A percentile compares a stretch with the other conserved stretches of the same genome.
Conservation (phyloP, 2,113 vertebrate species). For the Natator depressus region DNA sequence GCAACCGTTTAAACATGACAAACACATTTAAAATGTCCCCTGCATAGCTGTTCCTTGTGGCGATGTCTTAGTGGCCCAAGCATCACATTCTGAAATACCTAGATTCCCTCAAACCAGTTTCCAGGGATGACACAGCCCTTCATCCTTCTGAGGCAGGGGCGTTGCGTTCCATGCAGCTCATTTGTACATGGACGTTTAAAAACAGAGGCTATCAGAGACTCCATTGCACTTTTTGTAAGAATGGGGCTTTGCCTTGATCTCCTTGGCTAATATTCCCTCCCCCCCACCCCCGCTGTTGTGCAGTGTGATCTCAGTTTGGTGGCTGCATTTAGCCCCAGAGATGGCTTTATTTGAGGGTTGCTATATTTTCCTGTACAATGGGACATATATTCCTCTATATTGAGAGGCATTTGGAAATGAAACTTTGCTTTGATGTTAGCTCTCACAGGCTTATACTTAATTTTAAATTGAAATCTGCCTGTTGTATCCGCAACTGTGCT, state of each 20-base stretch:
- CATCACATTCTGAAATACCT: background rate
- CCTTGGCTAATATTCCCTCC: background rate
- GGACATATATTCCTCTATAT: background rate
- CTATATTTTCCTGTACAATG: background rate
- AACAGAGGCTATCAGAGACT: background rate
- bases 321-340: background rate
- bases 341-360: background rate
- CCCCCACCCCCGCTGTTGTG: background rate
- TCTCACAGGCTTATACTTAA: background rate
- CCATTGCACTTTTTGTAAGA: background rate
- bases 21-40: background rate
- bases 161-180: background rate
- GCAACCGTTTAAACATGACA: conserved; percentile 28
- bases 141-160: background rate
- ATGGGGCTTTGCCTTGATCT: background rate
- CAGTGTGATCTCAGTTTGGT: background rate
- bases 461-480: background rate
- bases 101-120: background rate
- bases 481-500: background rate
- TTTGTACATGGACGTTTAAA: background rate
- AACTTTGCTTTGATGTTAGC: background rate
- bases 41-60: background rate
- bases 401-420: background rate
- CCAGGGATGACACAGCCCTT: background rate
- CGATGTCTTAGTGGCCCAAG: background rate